Evolutionary conservation across 2,113 vertebrate genomes (phyloP).

Genomic region (Ammodytes marinus): DNA sequence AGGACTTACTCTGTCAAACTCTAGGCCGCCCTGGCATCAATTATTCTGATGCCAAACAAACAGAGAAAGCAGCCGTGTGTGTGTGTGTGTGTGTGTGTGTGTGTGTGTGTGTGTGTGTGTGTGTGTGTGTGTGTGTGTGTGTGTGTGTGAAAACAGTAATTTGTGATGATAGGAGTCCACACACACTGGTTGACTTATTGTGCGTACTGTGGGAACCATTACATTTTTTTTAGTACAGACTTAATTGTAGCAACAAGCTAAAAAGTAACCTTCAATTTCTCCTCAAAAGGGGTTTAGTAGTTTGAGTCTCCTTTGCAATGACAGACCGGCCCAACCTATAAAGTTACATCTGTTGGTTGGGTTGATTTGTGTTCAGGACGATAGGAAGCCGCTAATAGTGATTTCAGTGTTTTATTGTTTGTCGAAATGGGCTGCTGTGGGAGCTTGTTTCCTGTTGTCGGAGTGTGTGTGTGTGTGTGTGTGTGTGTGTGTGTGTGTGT

Average conservation of each 20-base stretch:
- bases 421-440: neutral
- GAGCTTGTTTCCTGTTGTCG: conserved; percentile 14
- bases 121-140: no score
- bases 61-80: neutral
- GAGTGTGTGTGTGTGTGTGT: no score
- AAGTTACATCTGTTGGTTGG: neutral
- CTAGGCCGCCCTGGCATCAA: neutral
- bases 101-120: no score
- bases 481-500: no score
- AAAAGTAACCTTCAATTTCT: no score
- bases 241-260: neutral
- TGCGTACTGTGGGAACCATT: neutral
- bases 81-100: no score
- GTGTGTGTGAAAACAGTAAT: neutral
- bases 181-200: neutral
- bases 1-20: conserved; percentile 35
- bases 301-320: no score
- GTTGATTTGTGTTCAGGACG: neutral
- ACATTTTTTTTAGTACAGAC: neutral
- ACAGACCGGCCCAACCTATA: neutral
- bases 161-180: neutral
- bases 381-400: neutral
- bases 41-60: neutral
- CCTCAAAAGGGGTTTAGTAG: no score
- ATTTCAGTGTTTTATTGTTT: neutral